These are phyloP conservation scores for Pseudeuparius sepicola DNA, from an alignment of 2,888 invertebrate genomes.

Conservation along the genomic window DNA sequence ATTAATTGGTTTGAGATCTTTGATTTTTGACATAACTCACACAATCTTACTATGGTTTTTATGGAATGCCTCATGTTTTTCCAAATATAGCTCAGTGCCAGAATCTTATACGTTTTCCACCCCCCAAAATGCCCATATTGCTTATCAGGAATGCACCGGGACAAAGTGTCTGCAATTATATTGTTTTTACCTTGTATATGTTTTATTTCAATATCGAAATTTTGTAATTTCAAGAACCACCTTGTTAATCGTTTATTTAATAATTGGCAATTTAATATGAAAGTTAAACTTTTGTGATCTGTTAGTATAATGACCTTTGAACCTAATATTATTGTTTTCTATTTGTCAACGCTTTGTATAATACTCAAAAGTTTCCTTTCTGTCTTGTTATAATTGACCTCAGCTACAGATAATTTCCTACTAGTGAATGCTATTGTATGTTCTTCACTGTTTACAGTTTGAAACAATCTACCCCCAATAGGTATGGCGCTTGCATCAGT, in stretches of 20 bases:
- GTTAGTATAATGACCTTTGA: conserved; percentile 15
- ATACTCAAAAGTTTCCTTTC: conserved; percentile 20
- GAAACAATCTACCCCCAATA: conserved; percentile 15
- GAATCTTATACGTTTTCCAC: conserved; percentile 8
- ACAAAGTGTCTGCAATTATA: conserved; percentile 14
- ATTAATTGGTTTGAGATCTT: conserved; percentile 10
- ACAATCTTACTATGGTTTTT: conserved; percentile 4
- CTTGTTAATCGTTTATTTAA: conserved; percentile 15
- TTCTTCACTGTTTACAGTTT: conserved; percentile 10
- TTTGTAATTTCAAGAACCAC: conserved; percentile 13
- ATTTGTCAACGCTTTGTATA: conserved; percentile 16
- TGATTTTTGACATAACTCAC: conserved; percentile 19
- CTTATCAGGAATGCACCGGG: conserved; percentile 7
- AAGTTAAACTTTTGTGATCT: conserved; percentile 17
- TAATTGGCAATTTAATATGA: conserved; percentile 15
- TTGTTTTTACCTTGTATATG: conserved; percentile 15
- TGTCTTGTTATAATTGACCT: conserved; percentile 18
- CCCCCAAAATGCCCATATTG: conserved; percentile 17
- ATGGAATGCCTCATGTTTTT: conserved; percentile 9
- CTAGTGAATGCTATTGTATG: conserved; percentile 17
- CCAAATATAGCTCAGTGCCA: conserved; percentile 4
- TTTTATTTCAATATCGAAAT: conserved; percentile 13
- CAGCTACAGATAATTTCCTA: conserved; percentile 11
- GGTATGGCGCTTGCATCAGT: conserved; percentile 14
- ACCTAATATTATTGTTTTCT: conserved; percentile 11